Conservation (phyloP, 2,888 invertebrate species). For the Apoda limacodes region DNA sequence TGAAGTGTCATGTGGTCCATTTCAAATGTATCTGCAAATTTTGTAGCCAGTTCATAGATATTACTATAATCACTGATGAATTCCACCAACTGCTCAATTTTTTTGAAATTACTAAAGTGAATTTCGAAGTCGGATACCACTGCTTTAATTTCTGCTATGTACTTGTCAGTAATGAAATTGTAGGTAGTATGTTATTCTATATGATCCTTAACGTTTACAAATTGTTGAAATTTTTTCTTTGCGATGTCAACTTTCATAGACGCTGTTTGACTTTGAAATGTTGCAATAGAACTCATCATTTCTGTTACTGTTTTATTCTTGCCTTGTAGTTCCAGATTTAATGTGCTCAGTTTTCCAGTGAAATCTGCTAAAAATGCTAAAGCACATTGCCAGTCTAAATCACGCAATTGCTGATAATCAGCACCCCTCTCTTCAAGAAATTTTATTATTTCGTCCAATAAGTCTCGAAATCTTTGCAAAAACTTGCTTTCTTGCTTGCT, state of each 20-base stretch:
- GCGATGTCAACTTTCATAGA: conserved; percentile 20
- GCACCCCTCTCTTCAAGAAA: too few relatives aligned
- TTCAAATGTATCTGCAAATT: conserved; percentile 22
- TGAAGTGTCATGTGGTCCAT: too few relatives aligned
- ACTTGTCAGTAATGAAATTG: conserved; percentile 20
- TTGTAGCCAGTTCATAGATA: conserved; percentile 22
- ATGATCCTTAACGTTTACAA: too few relatives aligned
- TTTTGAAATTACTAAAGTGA: conserved; percentile 19
- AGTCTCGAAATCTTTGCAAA: too few relatives aligned
- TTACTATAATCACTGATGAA: conserved; percentile 22
- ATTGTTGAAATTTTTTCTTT: conserved; percentile 19
- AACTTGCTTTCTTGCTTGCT: too few relatives aligned
- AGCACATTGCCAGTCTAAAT: conserved; percentile 21
- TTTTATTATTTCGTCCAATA: too few relatives aligned
- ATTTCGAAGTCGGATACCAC: conserved; percentile 20
- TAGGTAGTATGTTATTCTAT: conserved; percentile 21
- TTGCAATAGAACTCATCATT: conserved; percentile 19
- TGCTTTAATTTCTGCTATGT: too few relatives aligned
- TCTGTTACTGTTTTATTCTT: too few relatives aligned
- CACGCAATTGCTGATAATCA: conserved; percentile 17
- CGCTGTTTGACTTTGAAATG: conserved; percentile 17
- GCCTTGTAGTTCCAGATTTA: too few relatives aligned
- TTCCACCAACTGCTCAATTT: conserved; percentile 19
- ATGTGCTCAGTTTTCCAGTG: conserved; percentile 19
- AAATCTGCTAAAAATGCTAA: conserved; percentile 21